Evolutionary conservation across 2,888 invertebrate species (phyloP).

Genomic region (Brenthis daphne): DNA sequence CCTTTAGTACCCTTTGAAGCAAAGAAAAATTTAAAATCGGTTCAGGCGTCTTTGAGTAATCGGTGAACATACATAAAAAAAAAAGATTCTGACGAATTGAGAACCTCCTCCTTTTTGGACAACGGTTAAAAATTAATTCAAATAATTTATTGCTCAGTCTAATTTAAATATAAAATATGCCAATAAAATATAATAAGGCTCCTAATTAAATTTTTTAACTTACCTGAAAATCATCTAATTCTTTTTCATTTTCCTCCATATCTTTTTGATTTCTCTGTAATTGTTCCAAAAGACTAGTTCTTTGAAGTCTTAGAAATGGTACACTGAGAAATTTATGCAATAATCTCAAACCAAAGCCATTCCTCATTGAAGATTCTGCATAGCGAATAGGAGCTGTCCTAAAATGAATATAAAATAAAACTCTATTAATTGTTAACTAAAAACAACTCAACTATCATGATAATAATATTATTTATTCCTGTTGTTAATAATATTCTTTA

Average conservation of each 20-base stretch:
- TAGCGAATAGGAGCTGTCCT: constrained; percentile 89
- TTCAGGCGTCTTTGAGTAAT: too few relatives aligned
- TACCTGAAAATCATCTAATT: constrained; percentile 88
- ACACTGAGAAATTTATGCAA: constrained; percentile 97
- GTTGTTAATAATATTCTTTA: too few relatives aligned
- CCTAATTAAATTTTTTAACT: neutral
- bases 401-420: constrained; percentile 30
- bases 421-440: neutral
- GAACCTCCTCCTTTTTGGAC: too few relatives aligned
- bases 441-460: neutral
- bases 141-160: too few relatives aligned
- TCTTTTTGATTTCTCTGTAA: constrained; percentile 93
- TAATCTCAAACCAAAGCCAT: constrained; percentile 95
- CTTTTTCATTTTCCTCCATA: constrained; percentile 87
- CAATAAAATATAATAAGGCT: constrained; percentile 2
- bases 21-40: too few relatives aligned
- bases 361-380: constrained; percentile 96
- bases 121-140: too few relatives aligned
- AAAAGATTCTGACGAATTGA: too few relatives aligned
- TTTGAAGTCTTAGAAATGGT: constrained; percentile 95
- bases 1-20: too few relatives aligned
- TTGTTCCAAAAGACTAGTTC: constrained; percentile 90
- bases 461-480: neutral
- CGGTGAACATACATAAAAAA: too few relatives aligned
- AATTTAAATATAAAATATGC: too few relatives aligned